A percentile compares a stretch with the other conserved stretches of the same genome.
These are phyloP conservation scores for Gracilinanus agilis DNA, from an alignment of 2,113 vertebrate genomes.

Conservation along the genomic window DNA sequence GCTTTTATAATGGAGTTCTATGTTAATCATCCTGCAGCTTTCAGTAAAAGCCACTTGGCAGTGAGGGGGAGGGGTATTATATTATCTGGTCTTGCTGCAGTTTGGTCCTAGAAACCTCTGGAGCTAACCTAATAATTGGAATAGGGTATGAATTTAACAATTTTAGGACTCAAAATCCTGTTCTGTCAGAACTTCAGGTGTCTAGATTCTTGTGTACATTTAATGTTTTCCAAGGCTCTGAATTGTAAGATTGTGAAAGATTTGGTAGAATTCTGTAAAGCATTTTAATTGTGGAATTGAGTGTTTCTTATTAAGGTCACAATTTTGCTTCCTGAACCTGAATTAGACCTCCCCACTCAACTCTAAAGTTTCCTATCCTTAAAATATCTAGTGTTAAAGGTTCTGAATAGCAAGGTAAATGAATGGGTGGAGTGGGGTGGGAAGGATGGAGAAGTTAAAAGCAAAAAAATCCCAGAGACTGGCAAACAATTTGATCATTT, in stretches of 20 bases:
- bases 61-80: slow-evolving; percentile 44
- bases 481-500: neutral
- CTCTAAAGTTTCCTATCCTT: neutral
- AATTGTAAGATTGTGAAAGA: neutral
- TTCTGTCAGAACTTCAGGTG: neutral
- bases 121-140: neutral
- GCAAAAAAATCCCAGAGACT: neutral
- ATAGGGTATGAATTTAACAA: neutral
- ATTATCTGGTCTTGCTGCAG: slow-evolving; percentile 30
- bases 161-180: neutral
- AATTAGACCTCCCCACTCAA: neutral
- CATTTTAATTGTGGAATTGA: neutral
- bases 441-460: neutral
- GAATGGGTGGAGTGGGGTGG: neutral
- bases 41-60: neutral
- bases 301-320: neutral
- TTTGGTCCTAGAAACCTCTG: neutral
- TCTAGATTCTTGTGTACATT: neutral
- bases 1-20: slow-evolving; percentile 70
- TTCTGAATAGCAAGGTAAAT: neutral
- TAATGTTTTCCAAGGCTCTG: neutral
- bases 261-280: neutral
- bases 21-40: slow-evolving; percentile 72
- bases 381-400: neutral
- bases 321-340: neutral